Percentiles rank a stretch among this genome's conserved stretches.
These are phyloP conservation scores for Hecatera dysodea DNA, from an alignment of 2,888 invertebrate species.

Conservation along the genomic window DNA sequence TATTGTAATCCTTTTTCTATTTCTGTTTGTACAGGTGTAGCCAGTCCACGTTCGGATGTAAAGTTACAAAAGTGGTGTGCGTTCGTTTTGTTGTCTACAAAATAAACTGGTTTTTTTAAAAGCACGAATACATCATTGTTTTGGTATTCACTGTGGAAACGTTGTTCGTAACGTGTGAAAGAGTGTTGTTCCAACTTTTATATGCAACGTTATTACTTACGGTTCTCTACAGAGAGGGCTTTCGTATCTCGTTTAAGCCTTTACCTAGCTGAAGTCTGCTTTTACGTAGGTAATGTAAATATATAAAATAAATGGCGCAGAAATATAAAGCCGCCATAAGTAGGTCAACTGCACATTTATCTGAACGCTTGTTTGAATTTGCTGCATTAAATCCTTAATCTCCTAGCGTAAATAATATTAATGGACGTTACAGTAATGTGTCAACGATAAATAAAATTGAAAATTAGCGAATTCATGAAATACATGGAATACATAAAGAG, in stretches of 20 bases:
- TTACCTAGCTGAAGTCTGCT: conserved; percentile 35
- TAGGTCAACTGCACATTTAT: conserved; percentile 39
- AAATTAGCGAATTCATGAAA: conserved; percentile 72
- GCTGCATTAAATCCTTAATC: conserved; percentile 42
- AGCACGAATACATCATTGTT: conserved; percentile 45
- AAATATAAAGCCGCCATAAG: conserved; percentile 29
- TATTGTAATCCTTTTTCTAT: conserved; percentile 82
- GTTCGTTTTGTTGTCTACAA: conserved; percentile 59
- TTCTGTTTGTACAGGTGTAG: conserved; percentile 82
- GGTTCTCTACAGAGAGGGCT: conserved; percentile 36
- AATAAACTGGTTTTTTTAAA: conserved; percentile 53
- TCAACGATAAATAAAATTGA: conserved; percentile 60
- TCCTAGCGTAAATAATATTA: conserved; percentile 51
- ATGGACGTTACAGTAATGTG: conserved; percentile 62
- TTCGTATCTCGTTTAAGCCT: conserved; percentile 40
- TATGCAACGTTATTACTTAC: conserved; percentile 59
- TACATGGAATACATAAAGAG: conserved; percentile 66
- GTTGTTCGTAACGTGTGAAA: conserved; percentile 42
- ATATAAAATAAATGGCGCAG: conserved; percentile 45
- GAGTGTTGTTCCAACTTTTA: conserved; percentile 41
- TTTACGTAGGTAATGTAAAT: conserved; percentile 34
- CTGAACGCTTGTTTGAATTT: conserved; percentile 7
- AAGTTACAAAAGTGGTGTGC: conserved; percentile 73
- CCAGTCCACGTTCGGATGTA: conserved; percentile 71
- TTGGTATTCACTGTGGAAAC: conserved; percentile 30